Evolutionary conservation across 2,888 invertebrate species (phyloP).

Genomic region (Noctua janthe): DNA sequence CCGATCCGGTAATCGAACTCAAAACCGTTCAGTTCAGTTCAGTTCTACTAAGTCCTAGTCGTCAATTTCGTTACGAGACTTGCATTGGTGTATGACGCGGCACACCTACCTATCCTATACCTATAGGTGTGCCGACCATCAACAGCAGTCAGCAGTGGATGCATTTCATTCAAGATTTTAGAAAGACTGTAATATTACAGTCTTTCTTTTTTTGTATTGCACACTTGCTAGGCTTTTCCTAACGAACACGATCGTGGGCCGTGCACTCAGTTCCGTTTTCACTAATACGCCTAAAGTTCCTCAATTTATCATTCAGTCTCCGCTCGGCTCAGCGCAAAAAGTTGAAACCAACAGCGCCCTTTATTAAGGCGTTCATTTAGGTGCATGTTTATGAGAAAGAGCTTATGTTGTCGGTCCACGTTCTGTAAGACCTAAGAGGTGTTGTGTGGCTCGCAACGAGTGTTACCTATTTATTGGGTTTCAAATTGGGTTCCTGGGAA

Average conservation of each 20-base stretch:
- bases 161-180: too few relatives aligned
- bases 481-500: not conserved
- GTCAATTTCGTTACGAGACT: not conserved
- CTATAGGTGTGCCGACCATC: too few relatives aligned
- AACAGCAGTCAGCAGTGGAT: too few relatives aligned
- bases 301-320: not conserved
- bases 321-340: not conserved
- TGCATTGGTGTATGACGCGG: not conserved
- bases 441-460: not conserved
- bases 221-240: not conserved
- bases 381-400: not conserved
- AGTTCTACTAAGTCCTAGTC: not conserved
- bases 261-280: not conserved
- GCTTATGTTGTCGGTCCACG: not conserved
- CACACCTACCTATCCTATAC: not conserved
- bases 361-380: not conserved
- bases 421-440: not conserved
- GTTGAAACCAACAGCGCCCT: not conserved
- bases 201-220: not conserved
- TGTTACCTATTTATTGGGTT: not conserved
- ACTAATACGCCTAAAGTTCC: not conserved
- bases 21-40: not conserved
- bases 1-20: not conserved
- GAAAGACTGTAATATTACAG: too few relatives aligned
- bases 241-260: not conserved